Evolutionary conservation across 1,140 invertebrate genomes (phyloP).

Genomic region (Notospermus geniculatus): DNA sequence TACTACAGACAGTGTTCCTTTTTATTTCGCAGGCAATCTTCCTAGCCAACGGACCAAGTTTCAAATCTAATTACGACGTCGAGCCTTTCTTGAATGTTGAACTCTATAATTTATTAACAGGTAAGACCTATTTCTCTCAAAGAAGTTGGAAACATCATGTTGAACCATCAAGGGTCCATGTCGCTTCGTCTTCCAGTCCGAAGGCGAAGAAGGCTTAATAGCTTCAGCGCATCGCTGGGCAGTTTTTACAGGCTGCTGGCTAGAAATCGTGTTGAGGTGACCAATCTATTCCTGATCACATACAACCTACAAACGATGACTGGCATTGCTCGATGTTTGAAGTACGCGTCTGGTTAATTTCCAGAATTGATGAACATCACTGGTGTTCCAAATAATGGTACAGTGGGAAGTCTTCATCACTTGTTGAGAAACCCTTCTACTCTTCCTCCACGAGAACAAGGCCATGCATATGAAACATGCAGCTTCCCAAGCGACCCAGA

Average conservation of each 20-base stretch:
- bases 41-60: neutral
- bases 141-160: too few relatives aligned
- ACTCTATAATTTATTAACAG: conserved; percentile 8
- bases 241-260: too few relatives aligned
- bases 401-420: conserved; percentile 32
- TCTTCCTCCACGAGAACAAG: neutral
- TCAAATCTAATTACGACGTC: neutral
- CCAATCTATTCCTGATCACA: too few relatives aligned
- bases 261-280: too few relatives aligned
- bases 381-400: conserved; percentile 59
- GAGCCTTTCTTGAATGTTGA: conserved; percentile 5
- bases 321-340: neutral
- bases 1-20: neutral
- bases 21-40: neutral
- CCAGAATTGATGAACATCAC: conserved; percentile 60
- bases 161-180: too few relatives aligned
- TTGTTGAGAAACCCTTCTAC: conserved; percentile 26
- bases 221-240: too few relatives aligned
- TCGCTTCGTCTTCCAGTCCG: too few relatives aligned
- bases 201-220: too few relatives aligned
- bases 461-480: neutral
- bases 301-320: too few relatives aligned
- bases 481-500: neutral
- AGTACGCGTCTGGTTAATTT: neutral
- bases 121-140: too few relatives aligned